phyloP scores from a whole-genome alignment of 2,888 invertebrate species.

The Nipponacmea schrenckii region DNA sequence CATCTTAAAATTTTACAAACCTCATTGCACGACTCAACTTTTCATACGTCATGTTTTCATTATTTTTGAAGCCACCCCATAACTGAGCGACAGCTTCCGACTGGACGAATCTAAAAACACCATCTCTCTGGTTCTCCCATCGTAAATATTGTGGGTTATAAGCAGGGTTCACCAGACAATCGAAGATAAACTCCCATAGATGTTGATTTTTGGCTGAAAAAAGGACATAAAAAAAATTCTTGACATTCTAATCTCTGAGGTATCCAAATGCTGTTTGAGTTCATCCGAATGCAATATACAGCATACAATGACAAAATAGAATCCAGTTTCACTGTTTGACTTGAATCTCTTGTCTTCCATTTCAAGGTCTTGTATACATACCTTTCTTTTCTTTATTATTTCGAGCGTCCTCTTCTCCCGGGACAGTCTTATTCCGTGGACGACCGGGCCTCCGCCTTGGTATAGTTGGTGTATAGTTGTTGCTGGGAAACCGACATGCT shows the following conservation, averaged over 20 bases:
- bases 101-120: conserved; percentile 89
- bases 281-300: neutral
- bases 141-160: conserved; percentile 86
- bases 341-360: too few species aligned
- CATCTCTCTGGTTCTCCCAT: conserved; percentile 87
- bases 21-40: conserved; percentile 91
- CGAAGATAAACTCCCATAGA: conserved; percentile 87
- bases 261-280: neutral
- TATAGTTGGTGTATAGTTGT: conserved; percentile 29
- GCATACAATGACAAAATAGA: neutral
- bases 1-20: conserved; percentile 62
- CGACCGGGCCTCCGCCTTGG: conserved; percentile 52
- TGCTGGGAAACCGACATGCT: conserved; percentile 29
- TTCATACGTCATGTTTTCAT: conserved; percentile 91
- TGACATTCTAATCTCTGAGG: neutral
- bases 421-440: conserved; percentile 51
- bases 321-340: neutral
- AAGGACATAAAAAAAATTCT: neutral
- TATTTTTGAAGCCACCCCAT: conserved; percentile 88
- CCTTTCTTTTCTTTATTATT: conserved; percentile 53
- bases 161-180: conserved; percentile 80
- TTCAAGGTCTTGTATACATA: conserved; percentile 22
- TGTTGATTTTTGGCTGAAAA: conserved; percentile 55
- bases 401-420: conserved; percentile 45
- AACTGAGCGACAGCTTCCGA: conserved; percentile 87